phyloP scores from a whole-genome alignment of 2,888 invertebrate genomes.

The Andrena marginata region DNA sequence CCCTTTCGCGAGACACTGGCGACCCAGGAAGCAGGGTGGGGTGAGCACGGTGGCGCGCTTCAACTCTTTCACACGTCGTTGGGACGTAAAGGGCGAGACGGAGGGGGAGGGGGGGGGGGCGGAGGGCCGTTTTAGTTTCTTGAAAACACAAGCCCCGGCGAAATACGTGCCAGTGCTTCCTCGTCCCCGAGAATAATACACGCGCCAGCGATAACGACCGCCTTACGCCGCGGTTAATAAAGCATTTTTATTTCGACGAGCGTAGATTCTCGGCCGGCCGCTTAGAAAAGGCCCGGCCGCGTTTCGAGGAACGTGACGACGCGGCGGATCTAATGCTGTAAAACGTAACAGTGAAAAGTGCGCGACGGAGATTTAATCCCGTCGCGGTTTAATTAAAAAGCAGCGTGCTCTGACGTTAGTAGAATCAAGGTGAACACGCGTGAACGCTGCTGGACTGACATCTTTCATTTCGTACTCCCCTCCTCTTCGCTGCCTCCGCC shows the following conservation, averaged over 20 bases:
- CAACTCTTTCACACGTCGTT: slow-evolving; percentile 26
- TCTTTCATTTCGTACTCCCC: too few relatives aligned
- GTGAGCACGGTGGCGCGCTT: slow-evolving; percentile 6
- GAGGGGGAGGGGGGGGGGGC: neutral
- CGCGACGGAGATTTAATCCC: too few relatives aligned
- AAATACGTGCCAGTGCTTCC: slow-evolving; percentile 37
- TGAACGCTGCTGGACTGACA: too few relatives aligned
- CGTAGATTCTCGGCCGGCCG: slow-evolving; percentile 23
- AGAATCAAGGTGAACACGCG: too few relatives aligned
- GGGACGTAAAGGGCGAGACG: neutral
- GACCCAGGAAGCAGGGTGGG: slow-evolving; percentile 2
- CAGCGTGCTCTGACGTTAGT: too few relatives aligned
- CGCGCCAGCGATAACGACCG: slow-evolving; percentile 7
- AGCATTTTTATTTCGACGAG: slow-evolving; percentile 9
- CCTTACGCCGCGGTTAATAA: slow-evolving; percentile 37
- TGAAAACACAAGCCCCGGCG: neutral
- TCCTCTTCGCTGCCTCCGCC: too few relatives aligned
- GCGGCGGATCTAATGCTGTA: too few relatives aligned
- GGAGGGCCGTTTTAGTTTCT: slow-evolving; percentile 1
- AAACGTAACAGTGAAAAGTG: too few relatives aligned
- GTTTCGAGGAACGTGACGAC: too few relatives aligned
- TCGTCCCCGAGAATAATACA: neutral
- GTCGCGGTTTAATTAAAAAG: too few relatives aligned
- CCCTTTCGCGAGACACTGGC: slow-evolving; percentile 16
- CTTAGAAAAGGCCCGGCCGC: neutral